A percentile compares a stretch with the other conserved stretches of the same genome.
Conservation (phyloP, 23 tunicate species). For the Halocynthia roretzi region DNA sequence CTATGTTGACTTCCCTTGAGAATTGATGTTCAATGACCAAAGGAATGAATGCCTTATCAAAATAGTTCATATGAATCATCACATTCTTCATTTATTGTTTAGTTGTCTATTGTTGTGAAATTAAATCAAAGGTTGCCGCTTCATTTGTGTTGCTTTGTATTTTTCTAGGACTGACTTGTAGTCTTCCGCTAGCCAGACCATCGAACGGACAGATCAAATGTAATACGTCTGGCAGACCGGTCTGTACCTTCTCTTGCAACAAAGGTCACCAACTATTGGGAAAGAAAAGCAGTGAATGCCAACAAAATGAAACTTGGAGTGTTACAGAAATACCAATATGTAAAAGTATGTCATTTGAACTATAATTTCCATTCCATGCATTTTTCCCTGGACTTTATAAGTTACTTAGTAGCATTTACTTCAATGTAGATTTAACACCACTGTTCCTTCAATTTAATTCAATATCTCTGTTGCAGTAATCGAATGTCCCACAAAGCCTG, state of each 20-base stretch:
- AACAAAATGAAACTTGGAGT: constrained; percentile 62
- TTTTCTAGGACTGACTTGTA: constrained; percentile 39
- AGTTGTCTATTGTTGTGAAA: too few species aligned
- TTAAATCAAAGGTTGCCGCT: too few species aligned
- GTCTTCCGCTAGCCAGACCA: constrained; percentile 34
- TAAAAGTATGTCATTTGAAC: constrained; percentile 27
- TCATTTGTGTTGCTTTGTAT: neutral
- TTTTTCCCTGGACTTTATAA: neutral
- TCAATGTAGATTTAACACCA: constrained; percentile 8
- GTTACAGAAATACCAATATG: constrained; percentile 48
- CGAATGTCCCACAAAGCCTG: constrained; percentile 22
- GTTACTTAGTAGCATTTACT: neutral
- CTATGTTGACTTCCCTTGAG: too few species aligned
- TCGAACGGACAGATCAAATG: constrained; percentile 58
- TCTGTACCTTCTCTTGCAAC: constrained; percentile 60
- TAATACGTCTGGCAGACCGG: constrained; percentile 20
- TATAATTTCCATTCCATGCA: neutral
- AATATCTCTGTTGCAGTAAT: constrained; percentile 22
- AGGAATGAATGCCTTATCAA: too few species aligned
- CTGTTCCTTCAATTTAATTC: neutral
- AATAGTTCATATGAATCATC: too few species aligned
- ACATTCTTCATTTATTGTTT: too few species aligned
- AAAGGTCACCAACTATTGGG: constrained; percentile 52
- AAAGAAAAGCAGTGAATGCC: constrained; percentile 30
- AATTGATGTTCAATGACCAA: too few species aligned